A percentile compares a stretch with the other conserved stretches of the same genome.
Evolutionary conservation across 1,140 invertebrate species (phyloP).

Genomic region (Condylostylus longicornis): DNA sequence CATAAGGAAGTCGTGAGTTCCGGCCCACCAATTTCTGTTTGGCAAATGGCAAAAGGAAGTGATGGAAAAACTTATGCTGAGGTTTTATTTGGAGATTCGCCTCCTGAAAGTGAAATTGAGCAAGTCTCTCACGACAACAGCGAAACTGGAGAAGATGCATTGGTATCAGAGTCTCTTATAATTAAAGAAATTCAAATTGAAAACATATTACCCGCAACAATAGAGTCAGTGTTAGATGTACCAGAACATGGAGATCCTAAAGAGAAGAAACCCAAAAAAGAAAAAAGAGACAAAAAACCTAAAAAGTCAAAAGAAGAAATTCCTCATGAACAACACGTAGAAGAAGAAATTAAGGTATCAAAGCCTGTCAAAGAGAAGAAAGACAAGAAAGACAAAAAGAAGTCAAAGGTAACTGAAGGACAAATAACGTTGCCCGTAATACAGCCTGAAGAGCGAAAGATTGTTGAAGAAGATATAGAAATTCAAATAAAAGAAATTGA

Average conservation of each 20-base stretch:
- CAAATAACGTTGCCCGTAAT: too few species aligned
- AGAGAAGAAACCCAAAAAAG: slow-evolving; percentile 5
- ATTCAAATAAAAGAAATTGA: neutral
- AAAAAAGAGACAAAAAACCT: slow-evolving; percentile 7
- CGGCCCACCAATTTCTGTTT: too few species aligned
- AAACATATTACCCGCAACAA: neutral
- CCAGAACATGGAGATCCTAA: neutral
- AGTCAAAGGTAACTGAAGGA: too few species aligned
- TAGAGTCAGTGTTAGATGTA: neutral
- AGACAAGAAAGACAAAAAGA: neutral
- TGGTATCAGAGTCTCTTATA: neutral
- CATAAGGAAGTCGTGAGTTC: too few species aligned
- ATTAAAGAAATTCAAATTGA: neutral
- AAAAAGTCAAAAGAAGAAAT: neutral
- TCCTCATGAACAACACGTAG: neutral
- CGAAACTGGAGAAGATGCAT: neutral
- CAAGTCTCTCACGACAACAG: neutral
- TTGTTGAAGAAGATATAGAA: neutral
- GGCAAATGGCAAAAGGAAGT: neutral
- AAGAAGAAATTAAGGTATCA: too few species aligned
- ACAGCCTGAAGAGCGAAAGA: too few species aligned
- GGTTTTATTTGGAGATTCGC: slow-evolving; percentile 7
- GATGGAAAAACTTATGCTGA: slow-evolving; percentile 9
- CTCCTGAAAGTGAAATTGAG: neutral
- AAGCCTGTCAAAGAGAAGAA: too few species aligned